phyloP scores from a whole-genome alignment of 2,888 invertebrate species.

The Troides helena region DNA sequence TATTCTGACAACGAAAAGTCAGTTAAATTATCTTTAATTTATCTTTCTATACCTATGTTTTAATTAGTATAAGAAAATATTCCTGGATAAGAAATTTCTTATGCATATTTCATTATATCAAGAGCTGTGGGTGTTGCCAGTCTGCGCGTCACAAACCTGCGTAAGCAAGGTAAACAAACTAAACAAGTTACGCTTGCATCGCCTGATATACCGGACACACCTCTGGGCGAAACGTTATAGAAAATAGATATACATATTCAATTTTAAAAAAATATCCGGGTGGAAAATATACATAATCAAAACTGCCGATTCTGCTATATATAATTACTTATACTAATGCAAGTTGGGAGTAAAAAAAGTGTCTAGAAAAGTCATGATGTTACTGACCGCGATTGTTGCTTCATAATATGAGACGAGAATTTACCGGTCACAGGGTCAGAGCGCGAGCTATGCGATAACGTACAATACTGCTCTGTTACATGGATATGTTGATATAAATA shows the following conservation, averaged over 20 bases:
- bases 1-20: no score
- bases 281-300: neutral
- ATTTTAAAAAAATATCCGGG: neutral
- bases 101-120: constrained; percentile 25
- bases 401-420: constrained; percentile 66
- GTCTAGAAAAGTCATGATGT: constrained; percentile 51
- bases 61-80: constrained; percentile 81
- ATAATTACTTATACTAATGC: neutral
- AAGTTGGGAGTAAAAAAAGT: constrained; percentile 6
- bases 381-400: constrained; percentile 64
- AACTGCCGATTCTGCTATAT: neutral
- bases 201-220: constrained; percentile 29
- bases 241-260: neutral
- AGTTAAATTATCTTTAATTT: neutral
- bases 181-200: constrained; percentile 27
- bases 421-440: constrained; percentile 68
- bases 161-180: constrained; percentile 26
- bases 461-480: constrained; percentile 52
- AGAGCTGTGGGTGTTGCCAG: constrained; percentile 19
- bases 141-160: constrained; percentile 23
- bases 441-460: constrained; percentile 58
- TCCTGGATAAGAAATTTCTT: constrained; percentile 14
- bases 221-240: constrained; percentile 14
- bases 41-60: constrained; percentile 78
- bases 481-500: constrained; percentile 47